Evolutionary conservation across 2,113 vertebrate species (phyloP).

Genomic region (Eurypyga helias): DNA sequence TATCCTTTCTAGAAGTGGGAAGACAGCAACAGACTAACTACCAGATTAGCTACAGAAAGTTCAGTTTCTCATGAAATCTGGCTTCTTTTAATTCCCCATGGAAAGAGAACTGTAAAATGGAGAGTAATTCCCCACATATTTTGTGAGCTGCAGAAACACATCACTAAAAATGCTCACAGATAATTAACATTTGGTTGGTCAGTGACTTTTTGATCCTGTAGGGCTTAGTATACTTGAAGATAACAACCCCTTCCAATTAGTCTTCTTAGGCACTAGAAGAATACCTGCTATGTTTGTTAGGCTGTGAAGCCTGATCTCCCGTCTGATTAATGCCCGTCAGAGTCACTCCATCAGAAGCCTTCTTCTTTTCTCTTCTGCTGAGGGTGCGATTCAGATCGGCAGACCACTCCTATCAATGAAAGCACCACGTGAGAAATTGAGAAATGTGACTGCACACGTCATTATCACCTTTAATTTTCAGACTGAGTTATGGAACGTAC

Average conservation of each 20-base stretch:
- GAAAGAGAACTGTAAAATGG: background rate
- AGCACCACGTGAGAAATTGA: background rate
- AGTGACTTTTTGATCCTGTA: background rate
- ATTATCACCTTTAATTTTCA: background rate
- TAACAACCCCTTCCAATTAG: background rate
- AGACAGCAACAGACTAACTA: background rate
- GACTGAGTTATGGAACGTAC: background rate
- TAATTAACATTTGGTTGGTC: background rate
- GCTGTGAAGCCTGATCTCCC: conserved; percentile 81
- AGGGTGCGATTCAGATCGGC: conserved; percentile 93
- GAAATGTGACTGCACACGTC: background rate
- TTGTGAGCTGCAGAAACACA: background rate
- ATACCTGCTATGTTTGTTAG: conserved; percentile 86
- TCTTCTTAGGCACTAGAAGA: background rate
- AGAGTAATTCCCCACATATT: background rate
- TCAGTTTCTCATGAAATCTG: background rate
- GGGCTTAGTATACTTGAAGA: background rate
- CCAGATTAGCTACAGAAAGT: background rate
- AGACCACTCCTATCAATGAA: conserved; percentile 88
- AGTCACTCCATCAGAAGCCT: conserved; percentile 88
- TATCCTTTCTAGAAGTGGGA: background rate
- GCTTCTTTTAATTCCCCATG: background rate
- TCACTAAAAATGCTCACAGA: background rate
- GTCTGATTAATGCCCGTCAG: conserved; percentile 92
- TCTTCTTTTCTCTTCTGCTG: conserved; percentile 93